Evolutionary conservation across 2,113 vertebrate genomes (phyloP).

Genomic region (Laticauda laticaudata): DNA sequence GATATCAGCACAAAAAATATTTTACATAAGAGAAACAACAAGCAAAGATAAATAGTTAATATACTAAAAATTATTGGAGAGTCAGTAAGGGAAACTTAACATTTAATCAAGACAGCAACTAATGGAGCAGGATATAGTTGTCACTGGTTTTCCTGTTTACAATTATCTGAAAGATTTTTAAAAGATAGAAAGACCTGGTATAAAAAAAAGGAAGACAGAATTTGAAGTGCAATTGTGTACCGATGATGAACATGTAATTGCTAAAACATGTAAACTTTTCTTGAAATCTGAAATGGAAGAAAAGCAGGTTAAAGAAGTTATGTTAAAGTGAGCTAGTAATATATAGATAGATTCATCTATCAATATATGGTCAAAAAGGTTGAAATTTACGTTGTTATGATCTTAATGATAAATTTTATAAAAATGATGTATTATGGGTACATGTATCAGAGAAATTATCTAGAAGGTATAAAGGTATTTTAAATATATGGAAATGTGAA

Average conservation of each 20-base stretch:
- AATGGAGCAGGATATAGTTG: not conserved
- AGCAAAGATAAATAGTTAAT: not conserved
- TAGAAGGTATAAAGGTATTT: not conserved
- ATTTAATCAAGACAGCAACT: not conserved
- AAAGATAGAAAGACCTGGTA: not conserved
- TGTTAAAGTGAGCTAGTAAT: not conserved
- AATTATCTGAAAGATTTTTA: not conserved
- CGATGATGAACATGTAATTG: not conserved
- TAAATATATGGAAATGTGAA: not conserved
- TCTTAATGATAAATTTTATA: not conserved
- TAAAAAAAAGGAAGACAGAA: not conserved
- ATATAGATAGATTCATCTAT: not conserved
- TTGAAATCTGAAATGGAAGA: not conserved
- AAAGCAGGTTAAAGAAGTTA: not conserved
- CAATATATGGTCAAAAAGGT: not conserved
- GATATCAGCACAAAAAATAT: not conserved
- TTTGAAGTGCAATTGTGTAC: not conserved
- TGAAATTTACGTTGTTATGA: not conserved
- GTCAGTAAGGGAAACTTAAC: not conserved
- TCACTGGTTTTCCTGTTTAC: not conserved
- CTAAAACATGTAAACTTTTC: not conserved
- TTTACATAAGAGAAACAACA: not conserved
- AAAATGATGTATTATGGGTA: not conserved
- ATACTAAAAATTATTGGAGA: not conserved
- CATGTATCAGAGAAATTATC: not conserved